Evolutionary conservation across 2,888 invertebrate species (phyloP), one percentile per base, ranked within the genome.

Genomic region (Drosophila prostipennis): DNA sequence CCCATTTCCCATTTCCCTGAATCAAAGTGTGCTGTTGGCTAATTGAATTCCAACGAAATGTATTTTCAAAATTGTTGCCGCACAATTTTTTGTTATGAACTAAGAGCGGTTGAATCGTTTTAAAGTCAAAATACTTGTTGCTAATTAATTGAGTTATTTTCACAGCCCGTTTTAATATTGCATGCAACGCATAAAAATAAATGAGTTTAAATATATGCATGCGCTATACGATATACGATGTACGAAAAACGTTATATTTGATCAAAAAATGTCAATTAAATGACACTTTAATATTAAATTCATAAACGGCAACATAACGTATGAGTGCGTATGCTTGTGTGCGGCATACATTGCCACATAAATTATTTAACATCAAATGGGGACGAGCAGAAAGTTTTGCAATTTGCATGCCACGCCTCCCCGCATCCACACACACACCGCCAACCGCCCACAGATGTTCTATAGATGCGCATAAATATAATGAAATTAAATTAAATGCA

Each of bases 401-500:
- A 82, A 80, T 74, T 74, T 76, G 56, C 84, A 65, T 78, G 78
- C 72, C 83, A 70, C 77, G 70, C 87, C 76, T 60, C 52, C 23
- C n/a, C 23, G 32, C 26, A 36, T 1, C 26, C 43, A 37, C 13
- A 34, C 19, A 26, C 14, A 19, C 19, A 49, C 19, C 42, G 19
- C 1, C 42, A 29, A 51, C 45, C 48, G 51, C 54, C 61, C 60
- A 51, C 65, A 68, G 48, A 19, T 42, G 42, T 75, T 77, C 78
- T 78, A 80, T 82, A 83, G 87, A 80, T 83, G 82, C 85, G 84
- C 87, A 88, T 83, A 83, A 83, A 83, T 88, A 83, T 88, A 83
- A 83, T 83, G 82, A 88, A 85, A 85, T 85, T 85, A 85, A 85
- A 85, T 89, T 85, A 89, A 85, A 85, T 85, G 84, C 87, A 87